Base-by-base conservation (phyloP, 2,113 vertebrate genomes). In the Hyaena hyaena region DNA sequence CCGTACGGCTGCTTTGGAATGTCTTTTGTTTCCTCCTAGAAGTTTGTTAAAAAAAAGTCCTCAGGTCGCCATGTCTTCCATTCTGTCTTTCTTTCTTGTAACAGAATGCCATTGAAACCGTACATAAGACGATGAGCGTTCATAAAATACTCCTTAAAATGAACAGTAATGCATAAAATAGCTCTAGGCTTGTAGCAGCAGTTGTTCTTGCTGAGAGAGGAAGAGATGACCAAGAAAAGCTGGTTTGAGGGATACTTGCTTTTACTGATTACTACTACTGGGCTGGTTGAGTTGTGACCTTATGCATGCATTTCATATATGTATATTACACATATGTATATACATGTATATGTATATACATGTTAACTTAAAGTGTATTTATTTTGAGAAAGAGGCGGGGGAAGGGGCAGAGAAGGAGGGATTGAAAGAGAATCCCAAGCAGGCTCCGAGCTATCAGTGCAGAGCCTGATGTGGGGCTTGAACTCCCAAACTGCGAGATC, bases 1-100 rank as follows among this genome's bases (percentile, higher is more conserved):
- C 99, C 61, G 99, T 99, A 99, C 0, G 98, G 96, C 65, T 71
- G 65, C 61, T 16, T 39, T 92, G 58, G 69, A 63, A 11, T 91
- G 50, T 82, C 71, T 93, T 95, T 95, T 43, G 26, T 82, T 63
- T 91, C 43, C 48, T 96, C 85, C 95, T 89, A 50, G 76, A 63
- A 53, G 1, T 31, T 84, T 65, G 19, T 69, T 4, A 53, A 84
- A 76, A 71, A 5, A 77, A 45, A 23, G 48, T 48, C 23, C 61
- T 48, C 14, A 55, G 2, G 23, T 83, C 83, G 65, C 88, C 12
- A 33, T 92, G 79, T 55, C 28, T 90, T 96, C 87, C 23, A 45
- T 65, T 88, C 50, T 66, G 2, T 79, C 28, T 68, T 45, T 66
- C 69, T 86, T 79, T 53, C 69, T 88, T 80, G 3, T 84, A 85